Evolutionary conservation across 2,113 vertebrate genomes (phyloP), one percentile per base, ranked within the genome.

Genomic region (Laterallus jamaicensis): DNA sequence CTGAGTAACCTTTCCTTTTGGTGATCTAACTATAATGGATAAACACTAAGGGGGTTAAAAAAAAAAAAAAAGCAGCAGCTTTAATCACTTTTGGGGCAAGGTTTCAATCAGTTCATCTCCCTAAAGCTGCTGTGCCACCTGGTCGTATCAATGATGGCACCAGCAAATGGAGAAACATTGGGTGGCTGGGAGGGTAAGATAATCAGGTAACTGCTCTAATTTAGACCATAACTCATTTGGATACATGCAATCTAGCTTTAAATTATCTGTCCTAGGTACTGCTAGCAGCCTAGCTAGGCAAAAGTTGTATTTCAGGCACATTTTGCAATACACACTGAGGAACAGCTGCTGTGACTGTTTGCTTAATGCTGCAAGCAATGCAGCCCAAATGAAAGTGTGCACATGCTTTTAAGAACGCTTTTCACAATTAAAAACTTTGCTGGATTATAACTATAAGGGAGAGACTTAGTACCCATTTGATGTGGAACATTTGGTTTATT

Each of bases 201-300:
- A 56, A 31, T 31, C 28, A 31, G 15, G 25, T 49, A 80, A 37
- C 49, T 22, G n/a, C 32, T n/a, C 19, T 7, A 7, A 40, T 63
- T 35, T 5, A 78, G 47, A 47, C 58, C 22, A 4, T 5, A 49
- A 29, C 13, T 82, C 15, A 0, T 19, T 67, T 0, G 0, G n/a
- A 60, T 31, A 35, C 24, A 54, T n/a, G 2, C 24, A 54, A 6
- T 14, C 6, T 15, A 25, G 19, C 42, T 92, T 52, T 60, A 52
- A 56, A 32, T 68, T 39, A 47, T 39, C 37, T 52, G 26, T 31
- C 5, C 12, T 3, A 16, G 54, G 25, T 22, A 52, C 49, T 68
- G 21, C n/a, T 25, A 70, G 22, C 15, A 73, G 59, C 32, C 55
- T 26, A 20, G 20, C 17, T 56, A 52, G 20, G 26, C 67, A 60